Base-by-base conservation (phyloP, 2,113 vertebrate species). In the Dicentrarchus labrax region DNA sequence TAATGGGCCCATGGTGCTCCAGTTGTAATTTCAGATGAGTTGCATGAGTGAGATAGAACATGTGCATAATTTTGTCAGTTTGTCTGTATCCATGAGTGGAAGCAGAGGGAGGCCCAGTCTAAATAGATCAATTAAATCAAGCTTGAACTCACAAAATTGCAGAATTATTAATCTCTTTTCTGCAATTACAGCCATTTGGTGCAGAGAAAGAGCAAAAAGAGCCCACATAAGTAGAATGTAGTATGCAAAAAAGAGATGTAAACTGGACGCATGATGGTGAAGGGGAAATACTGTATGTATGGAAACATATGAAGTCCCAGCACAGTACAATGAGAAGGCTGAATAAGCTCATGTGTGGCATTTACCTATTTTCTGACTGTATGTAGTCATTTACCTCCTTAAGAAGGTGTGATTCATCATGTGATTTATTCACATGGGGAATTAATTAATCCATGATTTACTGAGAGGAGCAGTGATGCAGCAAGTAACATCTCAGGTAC, bases 131-230 rank as follows among this genome's bases (percentile, higher is more conserved):
- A 38, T 50, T 24, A 39, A 21, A 76, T 70, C 30, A 43, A 50
- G 17, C 30, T 39, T 59, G 8, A 38, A 39, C 1, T 51, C 48
- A 61, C 21, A 61, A 30, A 56, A 75, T 60, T 15, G 60, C 48
- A 24, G 47, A 24, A 51, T 51, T 50, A 38, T 73, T 48, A 39
- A 22, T 16, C 36, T 62, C 60, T 43, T 43, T 16, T 48, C 15
- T 70, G 36, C 22, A 65, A 68, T 79, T 72, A 71, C 36, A 81
- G 57, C 15, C 8, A 69, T 53, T 78, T 48, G 56, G 5, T 4
- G 0, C 13, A 60, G 43, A 54, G 4, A 76, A 53, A 12, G 22
- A 2, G 21, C 38, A 22, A 79, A 30, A 30, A 30, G 30, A 30
- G 30, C 30, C 4, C 30, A 30, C 30, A 30, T 30, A 30, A 30